Percentiles rank a stretch among this genome's conserved stretches.
These are phyloP conservation scores for Mythimna pallens DNA, from an alignment of 2,888 invertebrate species.

Conservation along the genomic window DNA sequence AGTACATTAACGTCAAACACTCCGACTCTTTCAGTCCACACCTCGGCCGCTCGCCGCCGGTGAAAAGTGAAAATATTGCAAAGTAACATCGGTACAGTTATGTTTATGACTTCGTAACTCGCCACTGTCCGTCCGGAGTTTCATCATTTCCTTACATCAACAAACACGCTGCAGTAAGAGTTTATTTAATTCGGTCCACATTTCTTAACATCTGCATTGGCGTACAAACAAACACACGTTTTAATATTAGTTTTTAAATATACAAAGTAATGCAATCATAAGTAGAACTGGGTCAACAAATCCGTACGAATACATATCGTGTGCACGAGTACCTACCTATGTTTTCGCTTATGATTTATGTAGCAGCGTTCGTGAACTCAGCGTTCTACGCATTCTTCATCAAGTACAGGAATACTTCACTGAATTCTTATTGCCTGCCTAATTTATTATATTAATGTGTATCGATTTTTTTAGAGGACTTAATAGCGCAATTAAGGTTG, in stretches of 20 bases:
- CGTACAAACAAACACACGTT: slow-evolving; percentile 55
- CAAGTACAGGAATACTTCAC: slow-evolving; percentile 46
- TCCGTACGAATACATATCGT: slow-evolving; percentile 44
- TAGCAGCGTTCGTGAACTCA: slow-evolving; percentile 50
- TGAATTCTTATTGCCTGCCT: slow-evolving; percentile 27
- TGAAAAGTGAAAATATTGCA: slow-evolving; percentile 59
- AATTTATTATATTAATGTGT: slow-evolving; percentile 37
- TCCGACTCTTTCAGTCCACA: slow-evolving; percentile 19
- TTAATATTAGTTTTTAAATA: slow-evolving; percentile 58
- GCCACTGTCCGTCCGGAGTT: slow-evolving; percentile 47
- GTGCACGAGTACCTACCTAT: slow-evolving; percentile 31
- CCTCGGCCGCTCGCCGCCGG: slow-evolving; percentile 5
- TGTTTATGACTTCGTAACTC: slow-evolving; percentile 48
- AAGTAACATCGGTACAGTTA: slow-evolving; percentile 31
- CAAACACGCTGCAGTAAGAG: slow-evolving; percentile 47
- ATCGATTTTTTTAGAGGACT: slow-evolving; percentile 46
- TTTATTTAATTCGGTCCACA: slow-evolving; percentile 57
- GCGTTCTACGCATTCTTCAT: slow-evolving; percentile 50
- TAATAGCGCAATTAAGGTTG: slow-evolving; percentile 33
- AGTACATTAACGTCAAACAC: slow-evolving; percentile 27
- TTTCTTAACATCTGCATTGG: slow-evolving; percentile 61
- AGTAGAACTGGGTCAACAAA: slow-evolving; percentile 62
- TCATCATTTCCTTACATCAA: slow-evolving; percentile 62
- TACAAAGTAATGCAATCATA: slow-evolving; percentile 62
- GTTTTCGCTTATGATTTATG: slow-evolving; percentile 62